Base-by-base conservation (phyloP, 2,113 vertebrate genomes). In the Aldabrachelys gigantea region DNA sequence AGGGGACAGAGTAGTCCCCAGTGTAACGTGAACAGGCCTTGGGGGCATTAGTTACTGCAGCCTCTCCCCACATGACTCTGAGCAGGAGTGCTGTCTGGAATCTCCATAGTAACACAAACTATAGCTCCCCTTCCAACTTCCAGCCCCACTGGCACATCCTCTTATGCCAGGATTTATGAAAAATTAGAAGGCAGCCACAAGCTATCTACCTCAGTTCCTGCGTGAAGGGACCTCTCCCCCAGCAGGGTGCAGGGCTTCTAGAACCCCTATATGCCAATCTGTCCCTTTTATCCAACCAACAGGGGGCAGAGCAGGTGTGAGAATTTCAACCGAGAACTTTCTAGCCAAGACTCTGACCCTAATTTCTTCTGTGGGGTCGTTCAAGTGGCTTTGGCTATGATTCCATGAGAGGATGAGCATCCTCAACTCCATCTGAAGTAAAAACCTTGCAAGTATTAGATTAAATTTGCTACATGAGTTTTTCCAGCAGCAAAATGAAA, bases 361-460 rank as follows among this genome's bases (percentile, higher is more conserved):
- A 80, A 14, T 84, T 93, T 62, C 11, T 91, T 88, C 84, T 91
- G 80, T 11, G 11, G 25, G 62, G 52, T 91, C 82, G 82, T 89
- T 80, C 78, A 85, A 93, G 65, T 49, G 1, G 8, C 95, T 95
- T 85, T 56, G 87, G 87, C 89, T 38, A 88, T 2, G 21, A 80
- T 38, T 82, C 22, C 44, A 72, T 0, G 0, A 82, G 22, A 38
- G 72, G 80, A 85, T 65, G 81, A 8, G 1, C 21, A 82, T 4
- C 49, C 79, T 96, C 83, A 44, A 13, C 8, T 89, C 44, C 22
- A 78, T 96, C 93, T 96, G 94, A 97, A 96, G 95, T 94, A 86
- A 86, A 82, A 82, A 79, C 53, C 82, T 95, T 89, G 62, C 25
- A 85, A 82, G 56, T 89, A 94, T 91, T 94, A 89, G 69, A 85